Percentiles rank a stretch among this genome's conserved stretches.
These are phyloP conservation scores for Meta bourneti DNA, from an alignment of 2,888 invertebrate genomes.

Conservation along the genomic window DNA sequence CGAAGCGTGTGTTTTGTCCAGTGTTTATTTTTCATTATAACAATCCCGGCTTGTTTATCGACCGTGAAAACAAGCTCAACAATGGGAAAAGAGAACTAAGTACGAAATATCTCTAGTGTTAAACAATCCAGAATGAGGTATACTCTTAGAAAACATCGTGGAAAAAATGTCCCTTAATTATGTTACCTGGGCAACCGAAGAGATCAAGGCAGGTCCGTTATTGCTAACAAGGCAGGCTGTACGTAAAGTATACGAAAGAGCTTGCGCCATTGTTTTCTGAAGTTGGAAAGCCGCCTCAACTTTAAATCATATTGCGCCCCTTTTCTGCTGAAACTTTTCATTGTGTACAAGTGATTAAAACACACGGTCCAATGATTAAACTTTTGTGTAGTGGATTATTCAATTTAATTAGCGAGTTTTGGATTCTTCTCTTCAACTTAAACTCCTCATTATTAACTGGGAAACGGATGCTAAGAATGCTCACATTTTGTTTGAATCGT, in stretches of 20 bases:
- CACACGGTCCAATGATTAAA: constrained; percentile 59
- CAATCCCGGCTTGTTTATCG: constrained; percentile 37
- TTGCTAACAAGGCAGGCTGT: constrained; percentile 7
- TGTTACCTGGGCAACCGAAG: constrained; percentile 69
- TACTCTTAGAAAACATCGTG: constrained; percentile 24
- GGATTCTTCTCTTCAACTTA: constrained; percentile 47
- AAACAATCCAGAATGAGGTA: constrained; percentile 57
- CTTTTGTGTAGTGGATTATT: constrained; percentile 60
- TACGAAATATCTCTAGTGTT: constrained; percentile 50
- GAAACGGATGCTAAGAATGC: constrained; percentile 33
- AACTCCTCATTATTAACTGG: constrained; percentile 27
- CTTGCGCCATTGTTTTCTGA: constrained; percentile 40
- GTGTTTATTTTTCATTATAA: constrained; percentile 54
- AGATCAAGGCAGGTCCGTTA: constrained; percentile 58
- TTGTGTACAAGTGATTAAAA: constrained; percentile 66
- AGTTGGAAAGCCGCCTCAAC: constrained; percentile 23
- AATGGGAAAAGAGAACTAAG: constrained; percentile 40
- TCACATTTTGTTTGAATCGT: constrained; percentile 8
- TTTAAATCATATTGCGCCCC: constrained; percentile 42
- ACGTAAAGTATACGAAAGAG: constrained; percentile 54
- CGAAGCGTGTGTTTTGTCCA: constrained; percentile 33
- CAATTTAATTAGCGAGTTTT: constrained; percentile 64
- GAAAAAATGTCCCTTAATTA: constrained; percentile 69
- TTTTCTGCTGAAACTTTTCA: constrained; percentile 44
- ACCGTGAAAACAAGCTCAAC: constrained; percentile 42